Conservation (phyloP, 2,797 vertebrate species). For the Hyperoplus lanceolatus region DNA sequence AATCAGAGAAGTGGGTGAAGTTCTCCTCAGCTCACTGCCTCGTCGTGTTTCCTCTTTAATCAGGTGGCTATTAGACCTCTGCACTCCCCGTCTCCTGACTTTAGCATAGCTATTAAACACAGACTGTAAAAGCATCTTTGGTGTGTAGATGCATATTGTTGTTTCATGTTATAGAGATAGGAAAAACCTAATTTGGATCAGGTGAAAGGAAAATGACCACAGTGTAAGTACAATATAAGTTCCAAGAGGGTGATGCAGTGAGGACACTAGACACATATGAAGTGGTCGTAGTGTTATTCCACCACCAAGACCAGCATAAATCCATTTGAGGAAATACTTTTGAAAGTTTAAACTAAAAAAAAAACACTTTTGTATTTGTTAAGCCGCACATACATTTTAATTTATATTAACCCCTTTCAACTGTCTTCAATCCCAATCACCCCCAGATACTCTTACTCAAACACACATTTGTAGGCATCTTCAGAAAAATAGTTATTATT, state of each 20-base stretch:
- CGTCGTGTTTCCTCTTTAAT: constrained; percentile 82
- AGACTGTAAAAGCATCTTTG: constrained; percentile 44
- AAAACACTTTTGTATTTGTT: neutral
- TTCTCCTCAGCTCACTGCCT: constrained; percentile 74
- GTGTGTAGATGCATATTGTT: constrained; percentile 15
- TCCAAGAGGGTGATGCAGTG: constrained; percentile 9
- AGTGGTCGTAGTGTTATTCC: constrained; percentile 18
- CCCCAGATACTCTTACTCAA: constrained; percentile 15
- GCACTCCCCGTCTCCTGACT: constrained; percentile 74
- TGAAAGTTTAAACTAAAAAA: constrained; percentile 37
- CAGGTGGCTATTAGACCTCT: constrained; percentile 83
- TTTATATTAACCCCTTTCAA: neutral
- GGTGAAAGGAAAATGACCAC: constrained; percentile 30
- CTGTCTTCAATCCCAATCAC: neutral
- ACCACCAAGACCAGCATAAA: constrained; percentile 42
- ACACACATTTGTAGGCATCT: constrained; percentile 8
- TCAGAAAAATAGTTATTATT: constrained; percentile 19
- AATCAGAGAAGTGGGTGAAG: constrained; percentile 80
- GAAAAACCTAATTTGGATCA: constrained; percentile 29
- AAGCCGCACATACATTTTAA: neutral
- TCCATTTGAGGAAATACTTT: constrained; percentile 35
- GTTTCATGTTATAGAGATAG: constrained; percentile 9
- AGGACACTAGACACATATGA: constrained; percentile 22
- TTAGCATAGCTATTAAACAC: constrained; percentile 69
- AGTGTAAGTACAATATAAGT: constrained; percentile 32